Conservation (phyloP, 2,888 invertebrate species). For the Lucinisca nassula region DNA sequence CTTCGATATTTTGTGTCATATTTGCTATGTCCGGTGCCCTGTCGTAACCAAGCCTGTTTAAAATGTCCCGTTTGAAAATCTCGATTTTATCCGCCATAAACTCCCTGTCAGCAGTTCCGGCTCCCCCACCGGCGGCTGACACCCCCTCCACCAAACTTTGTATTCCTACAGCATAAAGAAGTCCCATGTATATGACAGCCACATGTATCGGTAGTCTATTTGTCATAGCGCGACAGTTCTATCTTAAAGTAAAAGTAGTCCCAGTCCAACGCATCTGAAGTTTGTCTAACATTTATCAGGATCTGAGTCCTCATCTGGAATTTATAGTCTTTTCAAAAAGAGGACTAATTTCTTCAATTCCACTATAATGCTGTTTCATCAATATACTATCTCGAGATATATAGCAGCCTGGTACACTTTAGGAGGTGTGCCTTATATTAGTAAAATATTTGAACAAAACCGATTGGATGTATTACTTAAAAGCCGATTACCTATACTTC, state of each 20-base stretch:
- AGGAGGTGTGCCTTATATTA: constrained; percentile 5
- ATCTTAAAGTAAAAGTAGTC: background rate
- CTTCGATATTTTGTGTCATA: constrained; percentile 66
- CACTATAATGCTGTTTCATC: background rate
- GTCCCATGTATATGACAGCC: background rate
- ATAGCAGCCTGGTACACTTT: background rate
- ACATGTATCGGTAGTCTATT: background rate
- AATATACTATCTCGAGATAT: background rate
- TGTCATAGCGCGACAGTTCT: constrained; percentile 4
- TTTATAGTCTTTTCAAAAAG: background rate
- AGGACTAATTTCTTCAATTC: too few relatives aligned
- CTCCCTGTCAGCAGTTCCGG: background rate
- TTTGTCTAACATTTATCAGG: background rate
- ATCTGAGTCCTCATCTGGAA: background rate
- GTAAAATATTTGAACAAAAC: background rate
- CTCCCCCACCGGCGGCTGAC: background rate
- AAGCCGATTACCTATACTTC: background rate
- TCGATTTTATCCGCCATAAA: constrained; percentile 58
- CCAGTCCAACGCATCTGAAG: background rate
- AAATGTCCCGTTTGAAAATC: constrained; percentile 69
- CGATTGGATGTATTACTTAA: constrained; percentile 8
- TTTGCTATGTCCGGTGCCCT: constrained; percentile 57
- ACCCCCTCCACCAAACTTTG: background rate
- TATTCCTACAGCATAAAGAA: background rate
- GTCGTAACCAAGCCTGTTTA: constrained; percentile 64